phyloP scores from a whole-genome alignment of 2,113 vertebrate species.

The Camelus dromedarius region DNA sequence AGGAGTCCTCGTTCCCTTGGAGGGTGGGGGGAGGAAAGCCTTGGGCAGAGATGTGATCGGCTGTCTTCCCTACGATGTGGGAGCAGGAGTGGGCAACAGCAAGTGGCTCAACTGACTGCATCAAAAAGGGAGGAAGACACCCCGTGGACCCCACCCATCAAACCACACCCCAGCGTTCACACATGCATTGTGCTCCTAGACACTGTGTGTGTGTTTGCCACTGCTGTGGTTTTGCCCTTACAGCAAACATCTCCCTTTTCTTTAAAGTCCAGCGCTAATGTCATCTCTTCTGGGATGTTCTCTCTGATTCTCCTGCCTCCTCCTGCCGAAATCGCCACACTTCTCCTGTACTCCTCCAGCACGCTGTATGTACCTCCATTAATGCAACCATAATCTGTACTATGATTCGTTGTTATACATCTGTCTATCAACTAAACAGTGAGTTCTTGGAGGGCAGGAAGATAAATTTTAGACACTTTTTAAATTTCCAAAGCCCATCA shows the following conservation, averaged over 20 bases:
- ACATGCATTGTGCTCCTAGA: rapidly evolving
- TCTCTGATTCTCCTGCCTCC: not conserved
- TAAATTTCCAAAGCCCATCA: not conserved
- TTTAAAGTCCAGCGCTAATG: not conserved
- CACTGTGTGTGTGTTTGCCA: not conserved
- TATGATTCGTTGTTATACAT: not conserved
- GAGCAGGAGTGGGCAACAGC: too few species aligned
- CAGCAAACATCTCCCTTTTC: not conserved
- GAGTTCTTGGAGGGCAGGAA: not conserved
- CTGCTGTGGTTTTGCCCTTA: not conserved
- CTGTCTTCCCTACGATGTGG: not conserved
- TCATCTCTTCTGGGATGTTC: not conserved
- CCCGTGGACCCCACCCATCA: not conserved
- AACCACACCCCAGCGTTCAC: not conserved
- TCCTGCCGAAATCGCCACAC: not conserved
- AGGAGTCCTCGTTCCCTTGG: not conserved
- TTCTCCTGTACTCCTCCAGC: not conserved
- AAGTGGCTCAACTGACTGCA: not conserved
- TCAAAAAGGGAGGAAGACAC: not conserved
- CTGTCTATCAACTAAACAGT: not conserved
- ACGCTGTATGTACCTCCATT: not conserved
- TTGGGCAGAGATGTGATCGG: not conserved
- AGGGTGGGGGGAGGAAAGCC: not conserved
- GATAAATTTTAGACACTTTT: not conserved
- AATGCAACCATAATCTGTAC: not conserved